Conservation (phyloP, 2,797 vertebrate species). For the Parauchenoglanis ngamensis region DNA sequence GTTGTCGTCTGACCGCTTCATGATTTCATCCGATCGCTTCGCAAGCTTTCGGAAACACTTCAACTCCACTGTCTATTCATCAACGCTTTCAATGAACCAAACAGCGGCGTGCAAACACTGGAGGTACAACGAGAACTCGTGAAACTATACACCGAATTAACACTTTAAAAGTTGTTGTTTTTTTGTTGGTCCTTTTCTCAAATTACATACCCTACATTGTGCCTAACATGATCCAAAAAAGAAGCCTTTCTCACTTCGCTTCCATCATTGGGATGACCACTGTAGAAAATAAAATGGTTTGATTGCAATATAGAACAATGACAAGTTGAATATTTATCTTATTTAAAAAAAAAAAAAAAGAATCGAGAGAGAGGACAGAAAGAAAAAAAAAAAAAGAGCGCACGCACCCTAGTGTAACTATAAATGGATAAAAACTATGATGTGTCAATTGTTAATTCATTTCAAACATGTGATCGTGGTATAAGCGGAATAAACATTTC, state of each 20-base stretch:
- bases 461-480: neutral
- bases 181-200: neutral
- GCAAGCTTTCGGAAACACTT: neutral
- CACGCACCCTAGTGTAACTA: neutral
- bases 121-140: constrained; percentile 2
- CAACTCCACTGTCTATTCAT: neutral
- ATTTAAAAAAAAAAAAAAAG: too few species aligned
- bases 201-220: neutral
- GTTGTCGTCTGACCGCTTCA: neutral
- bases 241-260: neutral
- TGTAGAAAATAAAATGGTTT: too few species aligned
- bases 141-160: neutral
- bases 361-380: too few species aligned
- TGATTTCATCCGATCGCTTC: neutral
- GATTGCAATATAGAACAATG: too few species aligned
- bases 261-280: neutral
- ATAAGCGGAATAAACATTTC: neutral
- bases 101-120: neutral
- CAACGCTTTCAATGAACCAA: neutral
- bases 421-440: neutral
- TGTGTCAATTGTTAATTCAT: neutral
- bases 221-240: neutral
- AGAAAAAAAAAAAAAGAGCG: too few species aligned
- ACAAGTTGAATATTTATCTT: too few species aligned
- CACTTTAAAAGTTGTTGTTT: neutral